phyloP scores from a whole-genome alignment of 2,113 vertebrate species.

The Paratilapia polleni region DNA sequence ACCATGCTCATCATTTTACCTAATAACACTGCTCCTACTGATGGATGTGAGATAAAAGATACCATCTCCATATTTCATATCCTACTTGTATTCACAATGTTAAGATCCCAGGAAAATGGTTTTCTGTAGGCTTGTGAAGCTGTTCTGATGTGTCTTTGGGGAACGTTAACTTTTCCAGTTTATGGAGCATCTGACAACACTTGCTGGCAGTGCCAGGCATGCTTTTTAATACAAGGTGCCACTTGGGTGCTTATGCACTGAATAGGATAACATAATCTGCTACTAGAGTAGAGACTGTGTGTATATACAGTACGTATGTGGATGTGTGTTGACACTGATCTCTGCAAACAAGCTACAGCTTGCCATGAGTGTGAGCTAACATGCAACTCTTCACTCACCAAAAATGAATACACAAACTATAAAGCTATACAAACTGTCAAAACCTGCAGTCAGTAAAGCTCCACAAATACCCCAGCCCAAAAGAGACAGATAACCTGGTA shows the following conservation, averaged over 20 bases:
- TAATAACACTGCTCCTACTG: slow-evolving; percentile 19
- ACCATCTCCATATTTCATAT: slow-evolving; percentile 18
- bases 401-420: slow-evolving; percentile 7
- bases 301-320: not conserved
- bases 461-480: not conserved
- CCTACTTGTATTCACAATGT: slow-evolving; percentile 21
- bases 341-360: slow-evolving; percentile 36
- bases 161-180: slow-evolving; percentile 56
- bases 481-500: slow-evolving; percentile 45
- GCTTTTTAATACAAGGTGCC: slow-evolving; percentile 47
- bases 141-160: slow-evolving; percentile 32
- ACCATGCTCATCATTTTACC: slow-evolving; percentile 44
- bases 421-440: slow-evolving; percentile 18
- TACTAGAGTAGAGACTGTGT: slow-evolving; percentile 22
- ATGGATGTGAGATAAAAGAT: slow-evolving; percentile 35
- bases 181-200: slow-evolving; percentile 53
- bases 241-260: slow-evolving; percentile 38
- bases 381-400: slow-evolving; percentile 24
- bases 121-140: slow-evolving; percentile 21
- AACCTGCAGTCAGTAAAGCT: slow-evolving; percentile 18
- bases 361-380: slow-evolving; percentile 13
- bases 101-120: slow-evolving; percentile 1
- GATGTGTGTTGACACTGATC: slow-evolving; percentile 18
- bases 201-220: slow-evolving; percentile 27
- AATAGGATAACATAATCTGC: slow-evolving; percentile 38